A percentile compares a stretch with the other conserved stretches of the same genome.
Evolutionary conservation across 30 jellyfish, hydroid and myxozoan genomes (phyloP).

Genomic region (Catostylus mosaicus): DNA sequence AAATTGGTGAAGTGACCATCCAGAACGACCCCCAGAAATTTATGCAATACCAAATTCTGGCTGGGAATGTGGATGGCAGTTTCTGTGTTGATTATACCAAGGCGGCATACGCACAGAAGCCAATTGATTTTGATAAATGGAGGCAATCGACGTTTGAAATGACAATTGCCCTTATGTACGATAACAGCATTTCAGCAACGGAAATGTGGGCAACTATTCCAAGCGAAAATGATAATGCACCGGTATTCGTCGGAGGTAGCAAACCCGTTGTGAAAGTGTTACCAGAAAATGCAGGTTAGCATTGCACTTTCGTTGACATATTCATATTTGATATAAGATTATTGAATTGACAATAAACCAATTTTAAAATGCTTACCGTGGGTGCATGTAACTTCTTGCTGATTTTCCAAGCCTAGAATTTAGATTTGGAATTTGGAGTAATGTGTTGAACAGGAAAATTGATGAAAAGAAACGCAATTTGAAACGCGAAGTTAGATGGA

Average conservation of each 20-base stretch:
- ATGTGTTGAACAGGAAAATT: too few relatives aligned
- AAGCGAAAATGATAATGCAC: conserved; percentile 86
- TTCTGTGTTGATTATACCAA: conserved; percentile 83
- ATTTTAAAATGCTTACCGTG: too few relatives aligned
- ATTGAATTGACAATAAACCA: too few relatives aligned
- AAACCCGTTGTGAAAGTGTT: conserved; percentile 55
- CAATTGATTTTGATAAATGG: conserved; percentile 70
- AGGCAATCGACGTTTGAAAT: conserved; percentile 22
- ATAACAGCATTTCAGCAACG: conserved; percentile 64
- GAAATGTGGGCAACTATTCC: conserved; percentile 25
- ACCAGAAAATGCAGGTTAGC: conserved; percentile 66
- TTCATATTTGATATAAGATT: too few relatives aligned
- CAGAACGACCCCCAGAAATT: conserved; percentile 35
- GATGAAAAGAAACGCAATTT: too few relatives aligned
- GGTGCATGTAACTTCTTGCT: too few relatives aligned
- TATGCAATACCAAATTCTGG: conserved; percentile 55
- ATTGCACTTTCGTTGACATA: too few relatives aligned
- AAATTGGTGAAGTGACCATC: conserved; percentile 51
- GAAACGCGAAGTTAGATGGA: too few relatives aligned
- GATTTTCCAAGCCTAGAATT: too few relatives aligned
- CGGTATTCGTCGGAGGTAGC: conserved; percentile 73
- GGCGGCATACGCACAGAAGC: conserved; percentile 64
- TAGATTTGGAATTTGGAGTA: too few relatives aligned
- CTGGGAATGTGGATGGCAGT: conserved; percentile 69
- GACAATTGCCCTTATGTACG: conserved; percentile 67